Conservation (phyloP, 2,888 invertebrate species). For the Drymonia ruficornis region DNA sequence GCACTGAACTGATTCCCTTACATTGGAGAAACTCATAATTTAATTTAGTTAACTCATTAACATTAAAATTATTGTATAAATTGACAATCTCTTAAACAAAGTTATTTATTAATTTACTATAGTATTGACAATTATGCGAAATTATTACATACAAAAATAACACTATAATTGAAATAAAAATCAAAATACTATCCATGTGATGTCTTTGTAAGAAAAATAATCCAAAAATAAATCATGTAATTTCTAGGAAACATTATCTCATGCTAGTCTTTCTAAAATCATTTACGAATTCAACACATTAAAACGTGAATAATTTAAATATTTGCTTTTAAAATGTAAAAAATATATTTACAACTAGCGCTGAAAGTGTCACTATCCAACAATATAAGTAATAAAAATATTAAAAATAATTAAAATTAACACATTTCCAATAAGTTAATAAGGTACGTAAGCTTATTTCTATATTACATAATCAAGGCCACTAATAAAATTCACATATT, state of each 20-base stretch:
- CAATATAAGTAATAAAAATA: conserved; percentile 5
- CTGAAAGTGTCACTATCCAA: background rate
- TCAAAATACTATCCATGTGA: conserved; percentile 4
- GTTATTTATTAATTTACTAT: background rate
- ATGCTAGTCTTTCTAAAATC: background rate
- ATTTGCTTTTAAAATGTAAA: background rate
- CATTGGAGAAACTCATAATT: too few relatives aligned
- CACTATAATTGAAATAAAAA: conserved; percentile 1
- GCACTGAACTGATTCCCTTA: too few relatives aligned
- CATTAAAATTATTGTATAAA: background rate
- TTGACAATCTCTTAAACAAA: background rate
- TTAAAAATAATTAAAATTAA: conserved; percentile 18
- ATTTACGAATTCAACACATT: background rate
- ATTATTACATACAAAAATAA: conserved; percentile 1
- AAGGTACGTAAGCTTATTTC: conserved; percentile 32
- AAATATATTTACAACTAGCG: background rate
- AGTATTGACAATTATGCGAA: conserved; percentile 1
- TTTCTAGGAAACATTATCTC: background rate
- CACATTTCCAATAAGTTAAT: conserved; percentile 35
- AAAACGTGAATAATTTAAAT: background rate
- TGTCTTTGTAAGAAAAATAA: conserved; percentile 4
- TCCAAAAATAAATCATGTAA: conserved; percentile 5
- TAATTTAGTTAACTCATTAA: background rate
- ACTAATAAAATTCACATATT: conserved; percentile 26
- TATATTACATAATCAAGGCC: conserved; percentile 27